Evolutionary conservation across 2,888 invertebrate genomes (phyloP).

Genomic region (Andrena hattorfiana): DNA sequence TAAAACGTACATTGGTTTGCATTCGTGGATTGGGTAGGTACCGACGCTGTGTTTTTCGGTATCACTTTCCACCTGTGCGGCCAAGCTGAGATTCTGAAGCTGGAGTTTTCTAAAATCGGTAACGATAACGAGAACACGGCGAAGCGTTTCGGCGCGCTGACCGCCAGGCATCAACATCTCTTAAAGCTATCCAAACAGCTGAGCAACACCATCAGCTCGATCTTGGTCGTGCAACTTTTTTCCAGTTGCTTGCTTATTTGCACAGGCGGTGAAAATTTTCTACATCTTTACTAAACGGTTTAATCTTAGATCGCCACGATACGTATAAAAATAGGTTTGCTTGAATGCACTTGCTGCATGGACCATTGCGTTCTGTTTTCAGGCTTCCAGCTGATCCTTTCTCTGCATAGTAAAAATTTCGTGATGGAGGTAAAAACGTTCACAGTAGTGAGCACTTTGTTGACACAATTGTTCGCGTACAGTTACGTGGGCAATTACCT

Average conservation of each 20-base stretch:
- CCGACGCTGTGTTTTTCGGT: constrained; percentile 76
- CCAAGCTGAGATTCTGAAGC: constrained; percentile 75
- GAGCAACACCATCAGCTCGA: constrained; percentile 52
- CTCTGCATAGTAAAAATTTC: background rate
- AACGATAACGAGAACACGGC: background rate
- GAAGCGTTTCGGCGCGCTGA: background rate
- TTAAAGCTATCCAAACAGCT: constrained; percentile 58
- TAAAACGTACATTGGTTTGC: background rate
- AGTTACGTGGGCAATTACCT: constrained; percentile 41
- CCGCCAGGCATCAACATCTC: constrained; percentile 62
- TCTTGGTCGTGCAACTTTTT: constrained; percentile 5
- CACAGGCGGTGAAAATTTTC: background rate
- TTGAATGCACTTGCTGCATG: background rate
- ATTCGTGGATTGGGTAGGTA: constrained; percentile 48
- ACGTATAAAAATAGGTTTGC: too few species aligned
- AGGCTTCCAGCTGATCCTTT: constrained; percentile 35
- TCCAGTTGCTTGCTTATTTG: constrained; percentile 18
- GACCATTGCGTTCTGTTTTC: background rate
- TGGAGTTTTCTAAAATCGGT: constrained; percentile 19
- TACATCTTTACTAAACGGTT: background rate
- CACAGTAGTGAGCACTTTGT: background rate
- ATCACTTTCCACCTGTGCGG: constrained; percentile 79
- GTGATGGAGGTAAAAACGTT: constrained; percentile 20
- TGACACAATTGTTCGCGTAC: constrained; percentile 30
- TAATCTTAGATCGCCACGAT: too few species aligned